Evolutionary conservation across 2,888 invertebrate species (phyloP), one percentile per base, ranked within the genome.

Genomic region (Heliconius charithonia): DNA sequence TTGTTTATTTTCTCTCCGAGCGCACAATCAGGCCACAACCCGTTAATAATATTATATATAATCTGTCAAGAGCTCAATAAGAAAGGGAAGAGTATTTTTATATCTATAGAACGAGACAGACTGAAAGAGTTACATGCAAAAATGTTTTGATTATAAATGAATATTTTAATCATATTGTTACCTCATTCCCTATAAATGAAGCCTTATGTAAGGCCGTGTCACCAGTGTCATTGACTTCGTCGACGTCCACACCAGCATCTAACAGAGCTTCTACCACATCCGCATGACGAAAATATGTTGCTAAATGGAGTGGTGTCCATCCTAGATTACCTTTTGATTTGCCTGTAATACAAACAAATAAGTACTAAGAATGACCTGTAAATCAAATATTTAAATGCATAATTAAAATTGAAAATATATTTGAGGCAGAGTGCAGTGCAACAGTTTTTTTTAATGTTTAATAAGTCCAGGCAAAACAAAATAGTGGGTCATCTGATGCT

Each of bases 171-270:
- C 9, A 22, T 32, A 37, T 70, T 16, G 25, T 63, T 45, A 96
- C 97, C 95, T 96, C 96, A 90, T 96, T 94, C 1, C 96, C 96
- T 84, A 97, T 97, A 88, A 96, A 96, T 10, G 97, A 96, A 27
- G 97, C 97, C 85, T 96, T 96, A 85, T 97, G 97, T 56, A 97
- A 87, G 0, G 97, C 95, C 0, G 96, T 96, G 86, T 97, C 97
- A 0, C 97, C 97, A 29, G 93, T 94, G 83, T 96, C 96, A 86
- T 96, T 97, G 45, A 96, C 95, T 66, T 95, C 95, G 84, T 97
- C 96, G 1, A 96, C 95, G 85, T 95, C 94, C 0, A 95, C 96
- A 0, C 96, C 96, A 22, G 95, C 92, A 80, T 95, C 93, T 10
- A 97, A 85, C 25, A 97, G 86, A 0, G 94, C 88, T 80, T 95